Evolutionary conservation across 2,888 invertebrate genomes (phyloP).

Genomic region (Gastracanthus pulcherrimus): DNA sequence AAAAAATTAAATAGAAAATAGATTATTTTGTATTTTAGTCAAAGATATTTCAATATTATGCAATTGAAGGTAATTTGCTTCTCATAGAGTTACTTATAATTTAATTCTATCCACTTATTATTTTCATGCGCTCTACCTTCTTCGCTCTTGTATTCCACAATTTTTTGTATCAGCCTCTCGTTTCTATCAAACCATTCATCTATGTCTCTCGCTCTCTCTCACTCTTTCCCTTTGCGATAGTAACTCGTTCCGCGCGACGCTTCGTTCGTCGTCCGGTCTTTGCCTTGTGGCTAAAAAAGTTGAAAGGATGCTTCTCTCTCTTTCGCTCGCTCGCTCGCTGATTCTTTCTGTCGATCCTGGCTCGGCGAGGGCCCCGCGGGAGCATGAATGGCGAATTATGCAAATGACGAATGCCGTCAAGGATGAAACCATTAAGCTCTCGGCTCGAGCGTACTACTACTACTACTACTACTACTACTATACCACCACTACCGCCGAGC

Average conservation of each 20-base stretch:
- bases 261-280: slow-evolving; percentile 33
- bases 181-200: slow-evolving; percentile 3
- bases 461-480: too few relatives aligned
- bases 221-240: not conserved
- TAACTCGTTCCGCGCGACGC: slow-evolving; percentile 19
- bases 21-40: too few relatives aligned
- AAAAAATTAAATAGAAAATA: too few relatives aligned
- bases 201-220: slow-evolving; percentile 11
- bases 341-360: slow-evolving; percentile 22
- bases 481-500: not conserved
- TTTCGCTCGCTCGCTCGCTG: not conserved
- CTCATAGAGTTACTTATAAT: too few relatives aligned
- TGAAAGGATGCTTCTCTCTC: not conserved
- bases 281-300: slow-evolving; percentile 1
- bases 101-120: too few relatives aligned
- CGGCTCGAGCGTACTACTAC: slow-evolving; percentile 59
- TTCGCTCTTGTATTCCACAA: too few relatives aligned
- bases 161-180: too few relatives aligned
- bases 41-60: too few relatives aligned
- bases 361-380: slow-evolving; percentile 36
- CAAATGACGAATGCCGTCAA: slow-evolving; percentile 66
- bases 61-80: too few relatives aligned
- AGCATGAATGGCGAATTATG: slow-evolving; percentile 67
- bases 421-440: slow-evolving; percentile 66
- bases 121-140: too few relatives aligned